Percentiles rank a stretch among this genome's conserved stretches.
phyloP scores from a whole-genome alignment of 2,113 vertebrate species.

The Daboia siamensis region DNA sequence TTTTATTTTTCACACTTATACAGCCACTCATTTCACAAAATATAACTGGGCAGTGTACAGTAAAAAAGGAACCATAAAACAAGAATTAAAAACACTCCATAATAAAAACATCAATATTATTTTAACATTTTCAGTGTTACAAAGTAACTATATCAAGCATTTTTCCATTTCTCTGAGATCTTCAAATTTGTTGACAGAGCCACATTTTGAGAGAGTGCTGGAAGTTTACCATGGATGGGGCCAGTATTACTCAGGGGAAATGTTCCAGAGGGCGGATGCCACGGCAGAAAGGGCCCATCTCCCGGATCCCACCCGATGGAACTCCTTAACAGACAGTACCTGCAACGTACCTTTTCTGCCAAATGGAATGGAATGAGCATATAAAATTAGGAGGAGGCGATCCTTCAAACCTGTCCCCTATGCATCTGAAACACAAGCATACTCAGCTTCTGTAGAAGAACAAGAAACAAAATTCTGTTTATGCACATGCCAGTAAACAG shows the following conservation, averaged over 20 bases:
- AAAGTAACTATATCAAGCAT: background rate
- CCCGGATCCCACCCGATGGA: background rate
- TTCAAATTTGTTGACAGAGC: background rate
- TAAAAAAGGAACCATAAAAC: background rate
- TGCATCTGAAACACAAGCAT: too few relatives aligned
- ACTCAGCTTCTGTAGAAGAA: too few relatives aligned
- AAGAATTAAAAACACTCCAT: background rate
- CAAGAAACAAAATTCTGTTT: too few relatives aligned
- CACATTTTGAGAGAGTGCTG: background rate
- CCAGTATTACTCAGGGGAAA: background rate
- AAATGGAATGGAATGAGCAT: background rate
- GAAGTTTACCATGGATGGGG: background rate
- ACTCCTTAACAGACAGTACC: background rate
- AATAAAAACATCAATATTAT: background rate
- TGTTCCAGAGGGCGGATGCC: background rate
- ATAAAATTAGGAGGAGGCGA: background rate
- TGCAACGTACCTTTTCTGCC: background rate
- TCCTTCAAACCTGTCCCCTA: background rate
- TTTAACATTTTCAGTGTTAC: background rate
- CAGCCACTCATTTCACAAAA: background rate
- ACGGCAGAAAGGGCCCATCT: background rate
- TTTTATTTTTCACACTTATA: background rate
- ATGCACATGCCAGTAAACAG: too few relatives aligned
- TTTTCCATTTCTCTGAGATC: background rate
- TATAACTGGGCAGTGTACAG: background rate